These are phyloP conservation scores for Rhabdornis inornatus DNA, from an alignment of 2,113 vertebrate species.

Conservation along the genomic window DNA sequence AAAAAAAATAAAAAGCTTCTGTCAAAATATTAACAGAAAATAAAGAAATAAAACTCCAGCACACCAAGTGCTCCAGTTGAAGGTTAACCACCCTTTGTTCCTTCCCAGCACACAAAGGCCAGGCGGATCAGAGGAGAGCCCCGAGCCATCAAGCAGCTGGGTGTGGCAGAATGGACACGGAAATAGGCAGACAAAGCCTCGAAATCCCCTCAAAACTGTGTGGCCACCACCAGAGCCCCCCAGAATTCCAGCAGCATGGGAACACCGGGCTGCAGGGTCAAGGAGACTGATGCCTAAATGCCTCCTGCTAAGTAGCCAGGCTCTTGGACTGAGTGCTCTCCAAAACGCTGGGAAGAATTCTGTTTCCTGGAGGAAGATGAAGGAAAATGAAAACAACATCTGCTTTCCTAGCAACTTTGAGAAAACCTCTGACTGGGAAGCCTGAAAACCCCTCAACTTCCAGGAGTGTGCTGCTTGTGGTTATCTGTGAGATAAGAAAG, in stretches of 20 bases:
- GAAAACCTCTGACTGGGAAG: neutral
- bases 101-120: neutral
- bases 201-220: fast-evolving
- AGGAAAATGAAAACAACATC: neutral
- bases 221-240: neutral
- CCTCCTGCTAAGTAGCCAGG: neutral
- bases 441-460: neutral
- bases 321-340: neutral
- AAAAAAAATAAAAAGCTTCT: neutral
- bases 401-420: neutral
- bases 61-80: neutral
- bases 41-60: neutral
- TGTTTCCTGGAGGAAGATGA: neutral
- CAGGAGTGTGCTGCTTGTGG: fast-evolving
- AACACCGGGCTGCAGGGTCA: neutral
- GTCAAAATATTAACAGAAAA: constrained; percentile 6
- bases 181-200: neutral
- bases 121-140: neutral
- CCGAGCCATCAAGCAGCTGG: neutral
- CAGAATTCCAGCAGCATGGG: neutral
- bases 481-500: neutral
- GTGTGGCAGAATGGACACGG: neutral
- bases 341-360: neutral
- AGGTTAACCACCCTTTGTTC: neutral
- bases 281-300: neutral